Base-by-base conservation (phyloP, 2,888 invertebrate species). In the Galeruca laticollis region DNA sequence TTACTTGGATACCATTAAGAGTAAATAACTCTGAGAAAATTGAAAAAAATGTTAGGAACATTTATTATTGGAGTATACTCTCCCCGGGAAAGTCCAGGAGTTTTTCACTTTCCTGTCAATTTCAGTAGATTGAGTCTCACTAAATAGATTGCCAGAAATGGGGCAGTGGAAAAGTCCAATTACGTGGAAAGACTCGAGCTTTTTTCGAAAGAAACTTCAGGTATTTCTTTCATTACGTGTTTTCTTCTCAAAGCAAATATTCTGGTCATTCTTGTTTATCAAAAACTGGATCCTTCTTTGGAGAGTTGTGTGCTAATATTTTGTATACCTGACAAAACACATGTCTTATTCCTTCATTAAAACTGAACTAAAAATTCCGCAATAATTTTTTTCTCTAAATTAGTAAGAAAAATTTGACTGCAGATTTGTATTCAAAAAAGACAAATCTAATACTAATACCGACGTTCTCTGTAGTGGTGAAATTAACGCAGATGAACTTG, bases 111-210 rank as follows among this genome's bases (percentile, higher is more conserved):
- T 61, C 70, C 65, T 70, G 70, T 70, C 70, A 70, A 66, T 70
- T 70, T 65, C 70, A 62, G 61, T 70, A 67, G 67, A 70, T 70
- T 67, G 70, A 67, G 70, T 67, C 67, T 60, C 64, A 67, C 66
- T 70, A 67, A 70, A 70, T 70, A 67, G 67, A 70, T 70, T 70
- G 70, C 70, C 66, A 62, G 62, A 70, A 70, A 70, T 70, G 62
- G 69, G 63, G 43, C 64, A 69, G 69, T 69, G 64, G 64, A 69
- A 64, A 69, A 69, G 64, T 64, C 64, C 69, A 69, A 69, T 69
- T 64, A 69, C 64, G 69, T 37, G 57, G 26, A 60, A 60, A 62
- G 68, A 49, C 52, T 33, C 15, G 35, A 49, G 18, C 43, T 47
- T 49, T 66, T 59, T 66, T 66, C 20, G 26, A n/a, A 4, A 11